These are phyloP conservation scores for Acanthurus tractus DNA, from an alignment of 2,797 vertebrate genomes.

Conservation along the genomic window DNA sequence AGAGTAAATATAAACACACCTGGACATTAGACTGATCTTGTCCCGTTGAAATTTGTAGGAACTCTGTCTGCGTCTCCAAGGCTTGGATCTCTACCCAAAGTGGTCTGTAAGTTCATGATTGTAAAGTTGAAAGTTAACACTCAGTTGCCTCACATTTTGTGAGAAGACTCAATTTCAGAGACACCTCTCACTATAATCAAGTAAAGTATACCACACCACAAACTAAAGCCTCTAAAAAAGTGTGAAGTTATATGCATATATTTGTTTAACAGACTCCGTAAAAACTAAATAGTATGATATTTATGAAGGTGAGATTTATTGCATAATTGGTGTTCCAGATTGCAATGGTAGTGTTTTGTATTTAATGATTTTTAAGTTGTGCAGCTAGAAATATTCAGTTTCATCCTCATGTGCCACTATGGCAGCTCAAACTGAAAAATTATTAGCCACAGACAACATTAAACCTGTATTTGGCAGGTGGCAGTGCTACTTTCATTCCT, in stretches of 20 bases:
- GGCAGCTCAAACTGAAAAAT: too few species aligned
- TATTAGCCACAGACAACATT: too few species aligned
- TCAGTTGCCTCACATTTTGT: not conserved
- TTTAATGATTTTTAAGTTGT: not conserved
- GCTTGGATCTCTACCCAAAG: conserved; percentile 80
- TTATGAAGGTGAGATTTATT: not conserved
- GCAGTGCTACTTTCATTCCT: too few species aligned
- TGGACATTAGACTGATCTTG: not conserved
- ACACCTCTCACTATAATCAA: not conserved
- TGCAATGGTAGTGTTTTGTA: too few species aligned
- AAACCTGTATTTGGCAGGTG: too few species aligned
- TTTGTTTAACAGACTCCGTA: not conserved
- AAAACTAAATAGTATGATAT: not conserved
- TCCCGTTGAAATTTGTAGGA: conserved; percentile 59
- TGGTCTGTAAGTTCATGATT: conserved; percentile 77
- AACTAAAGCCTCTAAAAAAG: not conserved
- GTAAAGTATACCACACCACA: not conserved
- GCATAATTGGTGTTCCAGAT: not conserved
- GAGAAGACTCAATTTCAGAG: not conserved
- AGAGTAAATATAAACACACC: not conserved
- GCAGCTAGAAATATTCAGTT: too few species aligned
- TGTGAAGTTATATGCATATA: too few species aligned
- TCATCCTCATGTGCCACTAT: too few species aligned
- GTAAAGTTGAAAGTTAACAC: not conserved
- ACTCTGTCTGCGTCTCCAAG: conserved; percentile 65